Base-by-base conservation (phyloP, 2,797 vertebrate genomes). In the Esox lucius region DNA sequence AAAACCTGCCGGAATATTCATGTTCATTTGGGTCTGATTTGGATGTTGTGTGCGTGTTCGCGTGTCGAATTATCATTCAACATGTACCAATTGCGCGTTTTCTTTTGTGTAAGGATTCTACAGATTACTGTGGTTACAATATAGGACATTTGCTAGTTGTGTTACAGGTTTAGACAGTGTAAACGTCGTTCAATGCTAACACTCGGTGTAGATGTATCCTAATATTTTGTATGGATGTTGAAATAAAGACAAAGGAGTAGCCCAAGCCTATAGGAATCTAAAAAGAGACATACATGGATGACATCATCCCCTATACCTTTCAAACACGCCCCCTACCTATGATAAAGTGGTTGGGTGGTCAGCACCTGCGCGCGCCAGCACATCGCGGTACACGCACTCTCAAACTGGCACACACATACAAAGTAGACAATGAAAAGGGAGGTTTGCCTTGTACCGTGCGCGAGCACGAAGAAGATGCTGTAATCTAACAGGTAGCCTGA, bases 281-380 rank as follows among this genome's bases (percentile, higher is more conserved):
- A 74, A 26, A 56, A 61, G 33, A 62, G 78, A 77, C 80, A 24
- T 46, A 13, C 56, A 80, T 16, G 73, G 86, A 90, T 86, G 92
- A 94, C 93, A 93, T 94, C 93, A 94, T 93, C 91, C 81, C 87
- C 87, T 88, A 83, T 79, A 90, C 89, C 90, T 90, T 88, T 82
- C 68, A 51, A 83, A 88, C 89, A 89, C 87, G 72, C 89, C 89
- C 90, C 83, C 81, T 76, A 56, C 59, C 74, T 75, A 70, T 85
- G 86, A 90, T 87, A 85, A 65, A 83, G 84, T 65, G 78, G 82
- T 70, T 22, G 71, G 28, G 51, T 4, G 6, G 70, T 49, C 72
- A 46, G 64, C 70, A 61, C 62, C 39, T 61, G 62, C 70, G 26
- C 35, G 56, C 26, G 24, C 49, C 53, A 15, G 22, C 35, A 35